A percentile compares a stretch with the other conserved stretches of the same genome.
Conservation (phyloP, 2,888 invertebrate genomes). For the Ligdia adustata region DNA sequence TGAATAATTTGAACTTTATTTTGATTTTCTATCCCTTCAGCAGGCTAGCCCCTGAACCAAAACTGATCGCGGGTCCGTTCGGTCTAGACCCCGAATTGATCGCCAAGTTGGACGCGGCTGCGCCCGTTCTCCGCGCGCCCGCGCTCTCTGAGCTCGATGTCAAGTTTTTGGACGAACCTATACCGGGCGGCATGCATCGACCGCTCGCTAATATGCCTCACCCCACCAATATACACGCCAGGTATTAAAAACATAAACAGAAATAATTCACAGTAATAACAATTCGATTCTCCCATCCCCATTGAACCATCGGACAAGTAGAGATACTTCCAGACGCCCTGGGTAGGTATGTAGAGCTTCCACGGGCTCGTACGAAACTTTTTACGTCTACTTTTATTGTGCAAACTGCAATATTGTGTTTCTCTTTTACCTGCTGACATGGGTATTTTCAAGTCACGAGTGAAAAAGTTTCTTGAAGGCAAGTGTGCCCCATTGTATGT, state of each 20-base stretch:
- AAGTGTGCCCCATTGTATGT: no score
- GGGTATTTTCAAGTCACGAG: no score
- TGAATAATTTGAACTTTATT: background rate
- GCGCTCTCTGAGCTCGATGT: slow-evolving; percentile 72
- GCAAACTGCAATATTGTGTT: no score
- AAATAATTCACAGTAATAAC: no score
- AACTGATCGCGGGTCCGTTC: slow-evolving; percentile 88
- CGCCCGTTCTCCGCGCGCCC: slow-evolving; percentile 56
- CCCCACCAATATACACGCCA: slow-evolving; percentile 47
- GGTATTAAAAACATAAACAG: slow-evolving; percentile 32
- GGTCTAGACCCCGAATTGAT: slow-evolving; percentile 90
- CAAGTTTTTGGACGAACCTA: slow-evolving; percentile 79
- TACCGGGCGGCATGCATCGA: slow-evolving; percentile 60
- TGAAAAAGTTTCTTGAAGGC: no score
- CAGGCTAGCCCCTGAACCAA: slow-evolving; percentile 71
- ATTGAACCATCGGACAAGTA: no score
- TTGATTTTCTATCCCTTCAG: slow-evolving; percentile 7
- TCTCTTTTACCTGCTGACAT: no score
- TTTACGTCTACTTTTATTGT: no score
- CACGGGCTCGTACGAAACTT: no score
- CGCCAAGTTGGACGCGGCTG: slow-evolving; percentile 86
- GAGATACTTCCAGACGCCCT: no score
- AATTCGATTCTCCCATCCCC: no score
- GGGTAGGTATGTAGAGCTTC: no score
- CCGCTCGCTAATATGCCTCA: slow-evolving; percentile 47